Percentiles rank a stretch among this genome's conserved stretches.
These are phyloP conservation scores for Antidorcas marsupialis DNA, from an alignment of 2,113 vertebrate species.

Conservation along the genomic window DNA sequence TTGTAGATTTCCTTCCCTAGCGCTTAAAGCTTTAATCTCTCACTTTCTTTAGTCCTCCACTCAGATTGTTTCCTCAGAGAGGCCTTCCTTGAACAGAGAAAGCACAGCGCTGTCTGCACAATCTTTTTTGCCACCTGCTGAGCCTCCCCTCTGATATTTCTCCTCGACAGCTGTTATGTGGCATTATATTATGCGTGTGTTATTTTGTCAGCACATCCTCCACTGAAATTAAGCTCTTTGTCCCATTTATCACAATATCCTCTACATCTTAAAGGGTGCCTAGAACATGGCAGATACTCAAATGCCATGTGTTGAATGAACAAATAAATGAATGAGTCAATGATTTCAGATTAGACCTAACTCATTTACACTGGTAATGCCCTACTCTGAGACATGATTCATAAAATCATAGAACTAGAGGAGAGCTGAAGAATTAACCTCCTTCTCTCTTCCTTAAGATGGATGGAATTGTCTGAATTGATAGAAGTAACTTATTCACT, in stretches of 20 bases:
- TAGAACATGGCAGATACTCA: not conserved
- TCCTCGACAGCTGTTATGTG: not conserved
- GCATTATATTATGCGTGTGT: not conserved
- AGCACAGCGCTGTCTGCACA: not conserved
- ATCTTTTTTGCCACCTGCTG: not conserved
- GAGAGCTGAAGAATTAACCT: not conserved
- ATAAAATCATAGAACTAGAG: not conserved
- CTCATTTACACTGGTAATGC: not conserved
- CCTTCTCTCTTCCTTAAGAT: not conserved
- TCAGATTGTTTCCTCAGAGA: not conserved
- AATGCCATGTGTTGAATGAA: not conserved
- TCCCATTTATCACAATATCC: too few species aligned
- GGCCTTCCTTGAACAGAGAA: not conserved
- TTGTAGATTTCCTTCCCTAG: not conserved
- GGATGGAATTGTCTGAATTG: not conserved
- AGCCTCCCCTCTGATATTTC: not conserved
- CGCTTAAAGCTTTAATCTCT: not conserved
- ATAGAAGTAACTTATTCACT: not conserved
- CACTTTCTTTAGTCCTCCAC: not conserved
- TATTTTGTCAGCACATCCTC: not conserved
- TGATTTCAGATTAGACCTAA: not conserved
- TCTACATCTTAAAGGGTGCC: not conserved
- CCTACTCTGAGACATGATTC: not conserved
- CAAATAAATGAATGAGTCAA: not conserved
- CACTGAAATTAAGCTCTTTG: not conserved